Base-by-base conservation (phyloP, 2,888 invertebrate species). In the Anoncus sp. region DNA sequence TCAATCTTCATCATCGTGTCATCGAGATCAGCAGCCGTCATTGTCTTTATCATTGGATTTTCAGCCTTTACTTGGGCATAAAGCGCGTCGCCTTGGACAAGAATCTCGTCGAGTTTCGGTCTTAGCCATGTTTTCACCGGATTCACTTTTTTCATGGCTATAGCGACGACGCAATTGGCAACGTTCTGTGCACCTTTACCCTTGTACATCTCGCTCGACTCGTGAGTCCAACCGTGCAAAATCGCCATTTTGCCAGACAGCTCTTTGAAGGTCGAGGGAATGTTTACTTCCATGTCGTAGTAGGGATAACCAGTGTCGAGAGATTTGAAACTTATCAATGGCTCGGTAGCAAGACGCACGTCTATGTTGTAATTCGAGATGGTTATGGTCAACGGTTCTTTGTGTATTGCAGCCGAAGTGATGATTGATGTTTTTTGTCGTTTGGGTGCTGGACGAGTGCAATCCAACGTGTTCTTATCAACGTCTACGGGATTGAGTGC, bases 121-220 rank as follows among this genome's bases (percentile, higher is more conserved):
- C 89, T 84, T 10, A 85, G 27, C 90, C 90, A 90, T 0, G 87
- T 86, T 49, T 84, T 87, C 3, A 88, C 88, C 0, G 89, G 87
- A 45, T 86, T 77, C 0, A 87, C 66, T 27, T 81, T 85, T 55
- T 86, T 88, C 86, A 85, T 87, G 2, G 81, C 86, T 9, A 90
- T 84, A 0, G 90, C 83, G 79, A 86, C 80, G 1, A 86, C 82
- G 69, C 90, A 90, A 71, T 87, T 88, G 0, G 85, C 85, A 1
- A 87, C 84, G 31, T 85, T 89, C 47, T 90, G 90, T 0, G 79
- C 82, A 0, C 90, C 90, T 45, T 88, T 88, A 0, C 82, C 85
- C 22, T 87, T 89, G 79, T 89, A 90, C 27, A 84, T 75, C 0
- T 86, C 86, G 51, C 84, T 86, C 7, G 57, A 74, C 45, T 89